Evolutionary conservation across 2,888 invertebrate species (phyloP).

Genomic region (Noctua fimbriata): DNA sequence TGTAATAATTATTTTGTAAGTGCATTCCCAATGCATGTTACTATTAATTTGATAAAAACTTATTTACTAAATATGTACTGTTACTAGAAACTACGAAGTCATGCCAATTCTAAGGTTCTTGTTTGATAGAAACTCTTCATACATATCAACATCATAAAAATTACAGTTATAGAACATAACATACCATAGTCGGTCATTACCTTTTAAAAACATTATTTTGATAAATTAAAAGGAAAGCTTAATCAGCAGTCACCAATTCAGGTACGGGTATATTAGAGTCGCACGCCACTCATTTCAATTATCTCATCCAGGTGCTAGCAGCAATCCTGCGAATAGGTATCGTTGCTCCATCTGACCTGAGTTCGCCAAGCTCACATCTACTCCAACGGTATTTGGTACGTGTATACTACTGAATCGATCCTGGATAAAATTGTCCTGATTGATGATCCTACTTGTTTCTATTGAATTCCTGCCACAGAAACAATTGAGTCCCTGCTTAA

Average conservation of each 20-base stretch:
- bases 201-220: neutral
- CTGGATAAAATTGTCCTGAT: neutral
- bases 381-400: neutral
- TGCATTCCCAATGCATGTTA: neutral
- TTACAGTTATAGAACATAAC: no score
- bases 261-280: neutral
- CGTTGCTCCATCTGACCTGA: neutral
- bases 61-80: neutral
- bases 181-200: no score
- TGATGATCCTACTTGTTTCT: neutral
- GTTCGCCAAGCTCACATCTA: neutral
- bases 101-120: neutral
- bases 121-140: neutral
- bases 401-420: neutral
- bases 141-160: no score
- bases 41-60: neutral
- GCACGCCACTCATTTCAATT: neutral
- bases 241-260: neutral
- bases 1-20: neutral
- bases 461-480: neutral
- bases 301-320: neutral
- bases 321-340: neutral
- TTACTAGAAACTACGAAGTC: neutral
- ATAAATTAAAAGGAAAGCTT: neutral
- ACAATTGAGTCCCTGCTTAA: neutral